Evolutionary conservation across 2,888 invertebrate genomes (phyloP).

Genomic region (Eupithecia subumbrata): DNA sequence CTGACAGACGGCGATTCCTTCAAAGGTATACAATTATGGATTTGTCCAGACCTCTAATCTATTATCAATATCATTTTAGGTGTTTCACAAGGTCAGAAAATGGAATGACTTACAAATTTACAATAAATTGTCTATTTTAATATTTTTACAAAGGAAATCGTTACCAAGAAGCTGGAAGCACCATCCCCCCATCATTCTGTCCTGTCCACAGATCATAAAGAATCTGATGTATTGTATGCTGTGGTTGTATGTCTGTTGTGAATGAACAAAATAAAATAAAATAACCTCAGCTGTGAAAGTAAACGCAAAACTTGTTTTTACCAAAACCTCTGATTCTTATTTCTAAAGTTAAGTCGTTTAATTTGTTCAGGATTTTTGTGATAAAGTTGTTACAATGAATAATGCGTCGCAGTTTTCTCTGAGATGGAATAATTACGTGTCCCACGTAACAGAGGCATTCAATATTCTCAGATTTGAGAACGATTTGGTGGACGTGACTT

Average conservation of each 20-base stretch:
- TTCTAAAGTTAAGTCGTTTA: conserved; percentile 6
- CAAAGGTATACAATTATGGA: no score
- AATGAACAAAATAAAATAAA: conserved; percentile 11
- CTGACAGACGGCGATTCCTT: no score
- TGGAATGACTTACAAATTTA: no score
- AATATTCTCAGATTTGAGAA: conserved; percentile 88
- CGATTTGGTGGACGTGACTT: conserved; percentile 92
- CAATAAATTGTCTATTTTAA: no score
- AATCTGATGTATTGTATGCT: no score
- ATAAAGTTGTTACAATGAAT: conserved; percentile 64
- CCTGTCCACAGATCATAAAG: neutral
- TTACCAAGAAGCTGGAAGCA: neutral
- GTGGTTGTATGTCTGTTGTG: neutral
- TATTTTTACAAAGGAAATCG: neutral
- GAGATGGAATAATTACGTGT: conserved; percentile 94
- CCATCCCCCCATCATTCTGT: neutral
- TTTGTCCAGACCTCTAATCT: neutral
- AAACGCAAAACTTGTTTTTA: conserved; percentile 27
- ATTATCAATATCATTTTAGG: neutral
- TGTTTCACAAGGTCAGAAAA: neutral
- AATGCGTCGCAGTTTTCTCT: conserved; percentile 92
- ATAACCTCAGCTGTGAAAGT: conserved; percentile 31
- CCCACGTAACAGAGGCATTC: conserved; percentile 91
- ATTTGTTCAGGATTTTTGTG: conserved; percentile 15
- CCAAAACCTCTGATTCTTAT: neutral